These are phyloP conservation scores for Pelagia noctiluca DNA, from an alignment of 30 jellyfish, hydroid and myxozoan species.

Conservation along the genomic window DNA sequence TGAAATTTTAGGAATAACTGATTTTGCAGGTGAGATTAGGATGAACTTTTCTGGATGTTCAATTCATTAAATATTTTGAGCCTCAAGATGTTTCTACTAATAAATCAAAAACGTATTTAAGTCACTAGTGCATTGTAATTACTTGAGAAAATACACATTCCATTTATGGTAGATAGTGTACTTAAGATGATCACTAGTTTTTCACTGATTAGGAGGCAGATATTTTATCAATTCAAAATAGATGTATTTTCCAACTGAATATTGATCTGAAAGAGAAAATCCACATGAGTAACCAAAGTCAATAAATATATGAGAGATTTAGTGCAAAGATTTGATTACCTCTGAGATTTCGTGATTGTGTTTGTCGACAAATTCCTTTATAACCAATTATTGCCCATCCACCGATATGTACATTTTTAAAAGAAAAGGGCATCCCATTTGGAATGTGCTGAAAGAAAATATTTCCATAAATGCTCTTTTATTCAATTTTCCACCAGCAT, in stretches of 20 bases:
- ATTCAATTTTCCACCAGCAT: not conserved
- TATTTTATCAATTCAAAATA: not conserved
- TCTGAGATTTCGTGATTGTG: constrained; percentile 44
- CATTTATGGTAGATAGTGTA: not conserved
- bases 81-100: too few species aligned
- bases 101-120: too few species aligned
- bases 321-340: constrained; percentile 10
- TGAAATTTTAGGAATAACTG: not conserved
- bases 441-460: constrained; percentile 18
- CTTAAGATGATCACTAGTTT: not conserved
- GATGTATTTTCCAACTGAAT: not conserved
- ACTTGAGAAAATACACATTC: constrained; percentile 2
- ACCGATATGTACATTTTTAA: not conserved
- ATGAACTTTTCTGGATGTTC: not conserved
- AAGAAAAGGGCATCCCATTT: constrained; percentile 24
- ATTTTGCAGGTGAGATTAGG: not conserved
- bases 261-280: not conserved
- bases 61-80: too few species aligned
- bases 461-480: not conserved
- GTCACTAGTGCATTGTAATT: not conserved
- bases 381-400: constrained; percentile 40
- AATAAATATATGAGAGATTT: not conserved
- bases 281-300: not conserved
- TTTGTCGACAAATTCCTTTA: constrained; percentile 1
- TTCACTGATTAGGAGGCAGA: constrained; percentile 4